These are phyloP conservation scores for Holacanthus passer DNA, from an alignment of 2,113 vertebrate genomes.

Conservation along the genomic window DNA sequence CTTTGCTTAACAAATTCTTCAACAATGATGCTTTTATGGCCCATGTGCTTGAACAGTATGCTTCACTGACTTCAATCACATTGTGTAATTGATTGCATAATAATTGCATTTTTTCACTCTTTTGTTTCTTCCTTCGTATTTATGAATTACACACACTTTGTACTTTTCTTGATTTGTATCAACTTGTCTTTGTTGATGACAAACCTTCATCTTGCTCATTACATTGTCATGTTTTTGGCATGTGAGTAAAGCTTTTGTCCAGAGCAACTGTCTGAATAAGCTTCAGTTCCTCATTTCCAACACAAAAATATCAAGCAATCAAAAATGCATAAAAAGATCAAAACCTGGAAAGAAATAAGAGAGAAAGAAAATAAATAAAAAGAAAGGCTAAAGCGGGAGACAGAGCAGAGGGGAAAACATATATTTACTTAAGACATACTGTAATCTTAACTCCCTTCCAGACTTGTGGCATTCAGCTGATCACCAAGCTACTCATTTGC, in stretches of 20 bases:
- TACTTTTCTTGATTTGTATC: background rate
- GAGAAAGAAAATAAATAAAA: background rate
- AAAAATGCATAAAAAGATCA: background rate
- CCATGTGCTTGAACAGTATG: background rate
- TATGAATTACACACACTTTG: background rate
- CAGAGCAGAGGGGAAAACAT: background rate
- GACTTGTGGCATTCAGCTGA: slow-evolving; percentile 1
- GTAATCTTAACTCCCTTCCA: too few relatives aligned
- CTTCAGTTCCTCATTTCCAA: background rate
- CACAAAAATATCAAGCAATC: background rate
- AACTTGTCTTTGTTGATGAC: background rate
- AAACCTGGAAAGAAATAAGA: background rate
- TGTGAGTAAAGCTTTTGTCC: background rate
- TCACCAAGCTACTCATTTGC: background rate
- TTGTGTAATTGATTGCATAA: background rate
- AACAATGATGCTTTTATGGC: background rate
- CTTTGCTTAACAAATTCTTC: background rate
- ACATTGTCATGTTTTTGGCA: background rate
- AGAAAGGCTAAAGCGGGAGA: background rate
- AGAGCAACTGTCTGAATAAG: background rate
- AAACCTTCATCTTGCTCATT: background rate
- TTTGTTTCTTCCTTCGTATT: background rate
- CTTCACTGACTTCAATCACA: background rate
- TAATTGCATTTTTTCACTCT: background rate
- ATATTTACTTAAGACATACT: background rate